Base-by-base conservation (phyloP, 2,888 invertebrate species). In the Drosophila emarginata region DNA sequence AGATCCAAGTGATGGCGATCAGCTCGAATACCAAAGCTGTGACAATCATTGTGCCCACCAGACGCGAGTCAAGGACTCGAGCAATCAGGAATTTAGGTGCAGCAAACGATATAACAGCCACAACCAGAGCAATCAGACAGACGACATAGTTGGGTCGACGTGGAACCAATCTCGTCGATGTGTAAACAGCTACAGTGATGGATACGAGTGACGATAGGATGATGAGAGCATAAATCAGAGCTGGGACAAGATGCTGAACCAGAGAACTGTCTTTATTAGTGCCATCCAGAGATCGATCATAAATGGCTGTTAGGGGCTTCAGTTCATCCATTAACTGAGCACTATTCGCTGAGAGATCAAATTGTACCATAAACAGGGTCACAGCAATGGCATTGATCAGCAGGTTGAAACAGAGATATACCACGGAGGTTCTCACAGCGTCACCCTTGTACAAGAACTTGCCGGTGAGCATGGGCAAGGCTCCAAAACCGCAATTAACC, bases 361-460 rank as follows among this genome's bases (percentile, higher is more conserved):
- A 91, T 76, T 91, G 91, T 57, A 91, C 91, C 90, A 92, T 90
- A 68, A 91, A 92, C 37, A 91, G 76, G 4, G 91, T 91, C n/a
- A 91, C 91, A 21, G 91, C 89, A 32, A 92, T 89, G 39, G 91
- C 91, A 73, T 90, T 91, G 65, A 92, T 82, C 60, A 92, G 82
- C 61, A 92, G 74, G 82, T 92, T 92, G 61, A 92, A 92, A 77
- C 91, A 92, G n/a, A 92, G 80, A 58, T 92, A 92, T 9, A 92
- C 90, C 39, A 91, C 80, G 0, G 92, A 91, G 15, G 92, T 92
- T 58, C 91, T 83, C 28, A 92, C 91, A 0, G 92, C 92, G 69
- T 92, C 92, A 26, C 91, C 91, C 78, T 92, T 92, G 72, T 92
- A 91, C 23, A 92, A 84, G 74, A 92, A 92, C 76, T 92, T 92